Conservation (phyloP, 2,797 vertebrate species). For the Nasua narica region DNA sequence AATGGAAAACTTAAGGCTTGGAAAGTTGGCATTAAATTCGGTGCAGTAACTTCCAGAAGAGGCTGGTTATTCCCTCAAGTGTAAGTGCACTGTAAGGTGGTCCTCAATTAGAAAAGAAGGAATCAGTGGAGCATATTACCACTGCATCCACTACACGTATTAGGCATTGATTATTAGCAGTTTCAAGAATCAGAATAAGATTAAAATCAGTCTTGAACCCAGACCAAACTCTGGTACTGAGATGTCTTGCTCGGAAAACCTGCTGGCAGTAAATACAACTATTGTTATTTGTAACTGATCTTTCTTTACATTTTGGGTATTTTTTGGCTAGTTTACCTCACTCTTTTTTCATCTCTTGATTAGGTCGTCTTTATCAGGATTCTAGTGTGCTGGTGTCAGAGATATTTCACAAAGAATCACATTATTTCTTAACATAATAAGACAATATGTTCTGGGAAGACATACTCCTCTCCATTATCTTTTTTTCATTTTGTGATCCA, state of each 20-base stretch:
- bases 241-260: background rate
- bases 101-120: background rate
- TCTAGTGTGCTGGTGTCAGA: background rate
- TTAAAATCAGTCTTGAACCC: background rate
- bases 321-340: background rate
- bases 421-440: background rate
- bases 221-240: background rate
- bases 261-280: background rate
- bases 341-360: background rate
- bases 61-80: background rate
- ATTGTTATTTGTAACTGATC: background rate
- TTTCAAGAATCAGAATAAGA: background rate
- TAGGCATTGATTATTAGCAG: background rate
- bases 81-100: background rate
- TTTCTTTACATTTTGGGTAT: background rate
- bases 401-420: background rate
- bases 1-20: background rate
- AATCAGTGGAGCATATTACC: background rate
- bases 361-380: background rate
- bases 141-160: background rate
- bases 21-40: background rate
- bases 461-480: background rate
- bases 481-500: background rate
- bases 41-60: background rate
- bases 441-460: background rate